Base-by-base conservation (phyloP, 2,888 invertebrate species). In the Buathra laborator region DNA sequence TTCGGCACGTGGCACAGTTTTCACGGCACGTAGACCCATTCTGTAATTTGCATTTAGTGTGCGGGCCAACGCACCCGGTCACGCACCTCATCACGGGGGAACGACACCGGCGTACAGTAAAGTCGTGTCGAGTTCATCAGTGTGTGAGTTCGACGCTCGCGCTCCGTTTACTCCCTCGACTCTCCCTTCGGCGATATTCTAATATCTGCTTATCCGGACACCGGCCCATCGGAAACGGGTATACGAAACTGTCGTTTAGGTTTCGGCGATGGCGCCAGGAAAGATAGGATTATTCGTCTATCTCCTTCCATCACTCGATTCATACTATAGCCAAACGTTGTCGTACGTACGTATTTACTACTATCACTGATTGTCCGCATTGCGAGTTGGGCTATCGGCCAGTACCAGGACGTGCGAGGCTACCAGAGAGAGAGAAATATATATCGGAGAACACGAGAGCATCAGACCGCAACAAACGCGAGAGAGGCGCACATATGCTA, bases 371-470 rank as follows among this genome's bases (percentile, higher is more conserved):
- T 80, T 84, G 83, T 84, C 71, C 71, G 62, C 76, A 80, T 76
- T 76, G 80, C 83, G 71, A 80, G 83, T 84, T 71, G 76, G 80
- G 76, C 76, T 76, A 80, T 80, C 80, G 80, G 76, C 71, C 84
- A 86, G 89, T 89, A 86, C 87, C 90, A 89, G 90, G 89, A 88
- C 86, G 90, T 90, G 87, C 89, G 88, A 88, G 90, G 89, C 88
- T 86, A 84, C 80, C 76, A 64, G 56, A 37, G 66, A 29, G 48
- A 19, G 14, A 48, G 10, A 48, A 16, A 64, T 56, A 77, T 48
- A 19, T 59, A 78, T 46, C 44, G 3, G 32, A 59, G 59, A 59
- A 46, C 56, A 43, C 10, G 24, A 64, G 64, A 76, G 46, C 46
- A 75, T 44, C 76, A 62, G 74, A 66, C 68, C 68, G 68, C 66